phyloP scores from a whole-genome alignment of 1,140 invertebrate genomes.

The Anastrepha ludens region DNA sequence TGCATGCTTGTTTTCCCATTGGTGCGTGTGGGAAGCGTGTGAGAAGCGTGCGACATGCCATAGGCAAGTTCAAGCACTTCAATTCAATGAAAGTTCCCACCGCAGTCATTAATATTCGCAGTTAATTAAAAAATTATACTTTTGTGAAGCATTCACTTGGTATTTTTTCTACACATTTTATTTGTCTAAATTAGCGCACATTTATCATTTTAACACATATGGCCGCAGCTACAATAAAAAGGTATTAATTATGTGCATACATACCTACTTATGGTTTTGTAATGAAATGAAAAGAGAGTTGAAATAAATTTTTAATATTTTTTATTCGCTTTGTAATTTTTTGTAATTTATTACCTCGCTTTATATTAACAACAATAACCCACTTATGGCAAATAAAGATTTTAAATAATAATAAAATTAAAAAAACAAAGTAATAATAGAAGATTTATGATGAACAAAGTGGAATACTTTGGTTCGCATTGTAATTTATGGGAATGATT shows the following conservation, averaged over 20 bases:
- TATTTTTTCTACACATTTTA: not conserved
- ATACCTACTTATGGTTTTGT: not conserved
- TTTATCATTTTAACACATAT: conserved; percentile 8
- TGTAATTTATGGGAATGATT: too few relatives aligned
- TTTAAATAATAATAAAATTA: too few relatives aligned
- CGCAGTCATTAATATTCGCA: not conserved
- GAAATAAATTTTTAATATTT: too few relatives aligned
- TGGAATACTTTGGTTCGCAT: too few relatives aligned
- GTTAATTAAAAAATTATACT: not conserved
- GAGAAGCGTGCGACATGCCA: not conserved
- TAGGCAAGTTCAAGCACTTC: not conserved
- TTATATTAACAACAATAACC: too few relatives aligned
- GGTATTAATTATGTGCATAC: not conserved
- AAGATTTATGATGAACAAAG: too few relatives aligned
- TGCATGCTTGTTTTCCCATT: not conserved
- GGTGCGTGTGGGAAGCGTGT: not conserved
- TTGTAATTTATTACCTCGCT: too few relatives aligned
- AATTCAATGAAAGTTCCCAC: not conserved
- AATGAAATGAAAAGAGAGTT: not conserved
- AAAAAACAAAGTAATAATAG: too few relatives aligned
- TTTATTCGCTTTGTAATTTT: too few relatives aligned
- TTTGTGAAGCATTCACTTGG: not conserved
- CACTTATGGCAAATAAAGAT: too few relatives aligned
- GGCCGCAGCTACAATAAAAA: not conserved
- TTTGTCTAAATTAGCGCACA: not conserved